Percentiles rank a stretch among this genome's conserved stretches.
Evolutionary conservation across 2,113 vertebrate species (phyloP).

Genomic region (Saccopteryx leptura): DNA sequence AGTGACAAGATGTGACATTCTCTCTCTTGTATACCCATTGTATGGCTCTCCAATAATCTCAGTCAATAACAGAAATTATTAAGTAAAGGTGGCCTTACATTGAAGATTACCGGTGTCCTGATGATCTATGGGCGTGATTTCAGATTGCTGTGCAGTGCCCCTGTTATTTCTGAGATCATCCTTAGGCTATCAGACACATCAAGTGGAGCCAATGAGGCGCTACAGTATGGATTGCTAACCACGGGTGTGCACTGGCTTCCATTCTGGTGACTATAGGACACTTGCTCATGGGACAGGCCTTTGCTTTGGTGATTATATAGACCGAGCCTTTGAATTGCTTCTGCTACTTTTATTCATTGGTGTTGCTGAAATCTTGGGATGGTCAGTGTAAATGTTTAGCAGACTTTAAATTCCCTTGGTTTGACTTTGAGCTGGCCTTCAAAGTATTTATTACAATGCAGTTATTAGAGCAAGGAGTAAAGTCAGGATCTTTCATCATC

Average conservation of each 20-base stretch:
- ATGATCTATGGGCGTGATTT: not conserved
- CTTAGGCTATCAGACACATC: not conserved
- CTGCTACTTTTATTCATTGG: not conserved
- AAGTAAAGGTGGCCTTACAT: not conserved
- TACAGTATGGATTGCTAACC: not conserved
- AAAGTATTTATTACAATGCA: slow-evolving; percentile 65
- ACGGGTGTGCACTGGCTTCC: accelerated
- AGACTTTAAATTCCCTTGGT: not conserved
- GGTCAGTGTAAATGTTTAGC: not conserved
- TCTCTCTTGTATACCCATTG: not conserved
- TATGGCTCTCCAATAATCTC: not conserved
- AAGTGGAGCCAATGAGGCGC: not conserved
- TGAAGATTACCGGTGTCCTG: not conserved
- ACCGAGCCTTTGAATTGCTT: not conserved
- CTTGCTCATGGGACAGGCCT: not conserved
- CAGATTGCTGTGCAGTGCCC: not conserved
- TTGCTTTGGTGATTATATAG: accelerated
- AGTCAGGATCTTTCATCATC: slow-evolving; percentile 68
- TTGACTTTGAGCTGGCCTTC: slow-evolving; percentile 49
- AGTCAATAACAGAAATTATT: not conserved
- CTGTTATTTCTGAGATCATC: not conserved
- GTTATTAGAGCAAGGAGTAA: slow-evolving; percentile 71
- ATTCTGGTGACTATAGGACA: accelerated
- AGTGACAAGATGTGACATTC: not conserved
- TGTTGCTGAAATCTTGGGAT: not conserved